A percentile compares a stretch with the other conserved stretches of the same genome.
These are phyloP conservation scores for Hypsopygia costalis DNA, from an alignment of 2,888 invertebrate genomes.

Conservation along the genomic window DNA sequence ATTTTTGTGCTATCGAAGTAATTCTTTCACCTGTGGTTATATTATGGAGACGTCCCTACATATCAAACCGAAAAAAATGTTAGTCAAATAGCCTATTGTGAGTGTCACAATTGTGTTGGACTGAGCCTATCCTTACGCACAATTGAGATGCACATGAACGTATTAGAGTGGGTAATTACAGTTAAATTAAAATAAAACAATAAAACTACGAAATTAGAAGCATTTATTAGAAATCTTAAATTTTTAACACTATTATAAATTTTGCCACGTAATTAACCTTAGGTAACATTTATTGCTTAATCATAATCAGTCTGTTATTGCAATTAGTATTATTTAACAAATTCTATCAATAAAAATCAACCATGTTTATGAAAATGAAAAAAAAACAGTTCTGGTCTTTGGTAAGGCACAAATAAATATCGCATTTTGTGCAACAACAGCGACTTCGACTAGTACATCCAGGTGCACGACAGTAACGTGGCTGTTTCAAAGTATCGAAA, in stretches of 20 bases:
- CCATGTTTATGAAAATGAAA: background rate
- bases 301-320: too few species aligned
- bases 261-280: too few species aligned
- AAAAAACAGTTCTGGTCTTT: slow-evolving; percentile 15
- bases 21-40: too few species aligned
- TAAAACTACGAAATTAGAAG: too few species aligned
- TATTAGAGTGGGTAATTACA: too few species aligned
- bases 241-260: too few species aligned
- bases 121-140: background rate
- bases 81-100: too few species aligned
- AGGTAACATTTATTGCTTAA: too few species aligned
- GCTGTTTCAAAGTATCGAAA: slow-evolving; percentile 6
- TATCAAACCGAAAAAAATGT: too few species aligned
- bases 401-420: slow-evolving; percentile 10
- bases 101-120: background rate
- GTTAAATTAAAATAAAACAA: too few species aligned
- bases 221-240: background rate
- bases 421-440: slow-evolving; percentile 6
- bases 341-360: background rate
- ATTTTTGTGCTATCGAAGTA: too few species aligned
- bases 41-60: too few species aligned
- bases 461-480: slow-evolving; percentile 5
- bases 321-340: background rate
- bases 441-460: slow-evolving; percentile 6
- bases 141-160: background rate